Evolutionary conservation across 2,113 vertebrate species (phyloP).

Genomic region (Chelonoidis abingdonii): DNA sequence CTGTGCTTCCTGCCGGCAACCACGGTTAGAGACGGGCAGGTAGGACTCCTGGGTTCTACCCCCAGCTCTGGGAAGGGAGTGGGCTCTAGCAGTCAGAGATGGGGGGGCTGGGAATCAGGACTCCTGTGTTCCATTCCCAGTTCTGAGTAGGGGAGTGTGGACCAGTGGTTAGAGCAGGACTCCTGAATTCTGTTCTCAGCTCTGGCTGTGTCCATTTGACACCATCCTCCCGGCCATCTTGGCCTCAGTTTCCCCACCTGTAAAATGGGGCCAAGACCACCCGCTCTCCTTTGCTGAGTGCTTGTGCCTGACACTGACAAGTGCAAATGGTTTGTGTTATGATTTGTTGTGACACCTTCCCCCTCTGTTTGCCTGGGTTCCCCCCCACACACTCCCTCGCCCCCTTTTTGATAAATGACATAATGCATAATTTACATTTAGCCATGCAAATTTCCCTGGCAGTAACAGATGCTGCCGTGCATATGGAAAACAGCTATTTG

Average conservation of each 20-base stretch:
- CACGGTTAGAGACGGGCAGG: not conserved
- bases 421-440: slow-evolving; percentile 63
- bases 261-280: no score
- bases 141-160: not conserved
- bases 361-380: not conserved
- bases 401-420: slow-evolving; percentile 64
- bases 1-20: no score
- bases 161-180: not conserved
- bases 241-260: not conserved
- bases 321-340: not conserved
- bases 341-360: slow-evolving; percentile 45
- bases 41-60: not conserved
- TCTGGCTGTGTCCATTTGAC: accelerated
- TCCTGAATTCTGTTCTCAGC: not conserved
- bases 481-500: slow-evolving; percentile 55
- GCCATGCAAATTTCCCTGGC: slow-evolving; percentile 71
- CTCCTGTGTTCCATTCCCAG: not conserved
- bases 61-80: not conserved
- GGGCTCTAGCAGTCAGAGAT: no score
- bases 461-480: slow-evolving; percentile 71
- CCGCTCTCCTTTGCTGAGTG: not conserved
- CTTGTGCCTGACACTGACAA: not conserved
- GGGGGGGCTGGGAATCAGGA: no score
- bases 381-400: not conserved
- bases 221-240: accelerated